Evolutionary conservation across 2,888 invertebrate genomes (phyloP), one percentile per base, ranked within the genome.

Genomic region (Eudasyphora cyanicolor): DNA sequence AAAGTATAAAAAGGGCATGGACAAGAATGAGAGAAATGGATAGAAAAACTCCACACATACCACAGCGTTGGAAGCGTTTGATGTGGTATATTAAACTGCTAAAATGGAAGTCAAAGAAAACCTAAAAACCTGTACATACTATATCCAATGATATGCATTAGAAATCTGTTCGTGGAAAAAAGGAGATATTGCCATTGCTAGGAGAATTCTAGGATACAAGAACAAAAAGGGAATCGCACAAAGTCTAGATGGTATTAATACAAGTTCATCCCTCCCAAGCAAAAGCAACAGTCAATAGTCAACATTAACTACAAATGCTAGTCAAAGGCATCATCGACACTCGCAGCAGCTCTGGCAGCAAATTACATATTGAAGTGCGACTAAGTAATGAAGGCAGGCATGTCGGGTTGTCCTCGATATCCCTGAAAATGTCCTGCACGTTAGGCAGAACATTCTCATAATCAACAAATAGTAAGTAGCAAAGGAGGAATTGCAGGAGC

Each of bases 71-170:
- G 57, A 81, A 82, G 60, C 74, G 69, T 82, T 77, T 77, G 82
- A 74, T 82, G 77, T 82, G 82, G 82, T 69, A 62, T 77, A 77
- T 71, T 73, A 82, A 62, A 77, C 69, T 74, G 27, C 35, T n/a
- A n/a, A 54, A 49, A 54, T 7, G 8, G 54, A 45, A 54, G 21
- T 19, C 54, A 19, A 3, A 45, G 45, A 12, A 45, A 21, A 49
- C 19, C 19, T 17, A 49, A 49, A 49, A n/a, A n/a, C n/a, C n/a
- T n/a, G n/a, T n/a, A n/a, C 49, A 8, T 17, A 49, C 49, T 14
- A 49, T 49, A 49, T 49, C 14, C 38, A 38, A 6, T 38, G 14
- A 38, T 38, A 3, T 38, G 38, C 38, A 35, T 8, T 38, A 38
- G n/a, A 38, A 38, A 38, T 6, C 38, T 14, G 2, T 35, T 35